Conservation (phyloP, 92 coral and sea anemone species). For the Metridium senile region DNA sequence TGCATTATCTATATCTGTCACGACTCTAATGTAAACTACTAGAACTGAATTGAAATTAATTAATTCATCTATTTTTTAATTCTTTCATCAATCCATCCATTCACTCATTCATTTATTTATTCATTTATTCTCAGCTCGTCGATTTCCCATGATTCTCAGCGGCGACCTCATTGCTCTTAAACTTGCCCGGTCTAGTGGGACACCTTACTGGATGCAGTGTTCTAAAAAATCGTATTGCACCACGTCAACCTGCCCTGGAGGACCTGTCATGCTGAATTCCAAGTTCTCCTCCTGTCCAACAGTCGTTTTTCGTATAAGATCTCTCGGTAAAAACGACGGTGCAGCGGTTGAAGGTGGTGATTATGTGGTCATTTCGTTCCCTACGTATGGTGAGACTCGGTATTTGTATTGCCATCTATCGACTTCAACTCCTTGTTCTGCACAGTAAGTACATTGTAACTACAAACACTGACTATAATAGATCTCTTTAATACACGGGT, state of each 20-base stretch:
- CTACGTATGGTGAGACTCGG: background rate
- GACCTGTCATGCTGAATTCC: background rate
- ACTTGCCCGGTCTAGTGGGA: background rate
- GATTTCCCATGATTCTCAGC: constrained; percentile 4
- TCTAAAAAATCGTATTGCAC: background rate
- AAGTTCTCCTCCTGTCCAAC: background rate
- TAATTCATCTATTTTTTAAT: background rate
- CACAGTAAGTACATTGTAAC: background rate
- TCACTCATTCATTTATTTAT: background rate
- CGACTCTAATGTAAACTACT: too few relatives aligned
- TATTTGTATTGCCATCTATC: background rate
- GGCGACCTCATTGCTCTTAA: background rate
- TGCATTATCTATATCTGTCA: too few relatives aligned
- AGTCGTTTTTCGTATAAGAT: constrained; percentile 1
- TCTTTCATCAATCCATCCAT: background rate
- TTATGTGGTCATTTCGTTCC: background rate
- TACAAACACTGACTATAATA: too few relatives aligned
- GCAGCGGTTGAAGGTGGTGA: background rate
- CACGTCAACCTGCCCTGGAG: constrained; percentile 12
- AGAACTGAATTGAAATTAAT: too few relatives aligned
- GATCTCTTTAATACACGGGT: too few relatives aligned
- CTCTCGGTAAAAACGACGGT: constrained; percentile 4
- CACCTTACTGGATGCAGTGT: background rate
- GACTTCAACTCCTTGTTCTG: background rate
- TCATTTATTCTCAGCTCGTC: background rate